These are phyloP conservation scores for Eurytoma californica DNA, from an alignment of 2,888 invertebrate genomes.

Conservation along the genomic window DNA sequence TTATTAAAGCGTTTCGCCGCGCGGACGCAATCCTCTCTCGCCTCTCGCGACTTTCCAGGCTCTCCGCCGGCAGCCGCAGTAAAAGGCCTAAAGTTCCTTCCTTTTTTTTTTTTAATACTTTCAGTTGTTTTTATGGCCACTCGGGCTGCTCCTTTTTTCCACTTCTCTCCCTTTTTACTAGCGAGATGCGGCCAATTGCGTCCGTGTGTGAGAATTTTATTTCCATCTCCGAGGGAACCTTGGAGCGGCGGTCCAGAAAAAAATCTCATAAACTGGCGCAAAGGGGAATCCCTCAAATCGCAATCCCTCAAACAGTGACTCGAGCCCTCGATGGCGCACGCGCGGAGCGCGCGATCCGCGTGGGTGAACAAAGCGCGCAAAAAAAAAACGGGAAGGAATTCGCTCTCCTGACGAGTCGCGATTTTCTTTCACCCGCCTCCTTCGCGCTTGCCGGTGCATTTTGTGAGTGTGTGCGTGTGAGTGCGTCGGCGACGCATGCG, in stretches of 20 bases:
- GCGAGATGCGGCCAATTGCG: conserved; percentile 40
- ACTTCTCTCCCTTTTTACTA: conserved; percentile 32
- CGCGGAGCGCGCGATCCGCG: neutral
- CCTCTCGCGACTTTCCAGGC: conserved; percentile 36
- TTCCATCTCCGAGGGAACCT: conserved; percentile 52
- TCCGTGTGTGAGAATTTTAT: conserved; percentile 57
- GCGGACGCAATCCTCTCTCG: conserved; percentile 50
- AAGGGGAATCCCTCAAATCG: no score
- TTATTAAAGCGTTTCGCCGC: conserved; percentile 52
- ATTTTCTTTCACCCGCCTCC: conserved; percentile 64
- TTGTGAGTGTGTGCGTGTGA: neutral
- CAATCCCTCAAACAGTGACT: conserved; percentile 67
- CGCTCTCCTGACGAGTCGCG: conserved; percentile 74
- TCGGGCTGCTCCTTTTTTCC: conserved; percentile 57
- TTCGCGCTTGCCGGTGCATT: neutral
- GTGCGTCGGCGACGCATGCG: neutral
- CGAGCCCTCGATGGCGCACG: conserved; percentile 54
- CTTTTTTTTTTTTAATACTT: conserved; percentile 70
- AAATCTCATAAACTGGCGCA: conserved; percentile 74
- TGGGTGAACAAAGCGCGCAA: neutral
- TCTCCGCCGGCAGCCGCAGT: conserved; percentile 60
- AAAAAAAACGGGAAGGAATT: conserved; percentile 67
- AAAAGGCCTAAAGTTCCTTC: conserved; percentile 69
- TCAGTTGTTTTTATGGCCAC: conserved; percentile 73
- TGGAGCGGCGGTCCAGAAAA: conserved; percentile 64